These are phyloP conservation scores for Austrofundulus limnaeus DNA, from an alignment of 2,113 vertebrate genomes.

Conservation along the genomic window DNA sequence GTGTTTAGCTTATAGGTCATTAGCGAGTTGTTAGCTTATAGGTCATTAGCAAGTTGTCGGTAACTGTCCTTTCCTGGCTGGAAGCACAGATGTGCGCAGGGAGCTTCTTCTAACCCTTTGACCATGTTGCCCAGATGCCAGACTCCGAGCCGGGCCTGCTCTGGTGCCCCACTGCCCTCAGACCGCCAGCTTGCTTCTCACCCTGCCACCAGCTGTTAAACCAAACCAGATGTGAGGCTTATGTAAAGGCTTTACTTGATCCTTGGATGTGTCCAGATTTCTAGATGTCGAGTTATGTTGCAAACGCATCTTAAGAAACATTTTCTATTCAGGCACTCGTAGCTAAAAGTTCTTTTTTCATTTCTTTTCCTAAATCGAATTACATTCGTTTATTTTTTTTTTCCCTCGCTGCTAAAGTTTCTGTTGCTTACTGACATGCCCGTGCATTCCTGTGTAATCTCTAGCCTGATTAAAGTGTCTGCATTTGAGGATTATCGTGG, in stretches of 20 bases:
- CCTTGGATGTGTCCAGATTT: slow-evolving; percentile 8
- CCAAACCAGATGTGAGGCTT: slow-evolving; percentile 27
- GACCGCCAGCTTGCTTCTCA: slow-evolving; percentile 35
- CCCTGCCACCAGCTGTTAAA: slow-evolving; percentile 59
- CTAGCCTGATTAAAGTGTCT: slow-evolving; percentile 52
- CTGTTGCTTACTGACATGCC: slow-evolving; percentile 31
- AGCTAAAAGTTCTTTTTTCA: neutral
- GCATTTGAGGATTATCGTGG: slow-evolving; percentile 55
- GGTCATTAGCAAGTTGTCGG: slow-evolving; percentile 7
- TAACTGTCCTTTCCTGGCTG: slow-evolving; percentile 1
- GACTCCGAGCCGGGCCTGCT: slow-evolving; percentile 31
- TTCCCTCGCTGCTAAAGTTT: neutral
- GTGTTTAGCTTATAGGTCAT: slow-evolving; percentile 15
- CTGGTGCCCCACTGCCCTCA: slow-evolving; percentile 38
- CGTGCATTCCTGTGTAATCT: slow-evolving; percentile 60
- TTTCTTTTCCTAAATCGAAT: slow-evolving; percentile 4
- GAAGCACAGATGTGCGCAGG: slow-evolving; percentile 33
- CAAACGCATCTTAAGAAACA: neutral
- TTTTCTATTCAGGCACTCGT: neutral
- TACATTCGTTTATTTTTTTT: slow-evolving; percentile 6
- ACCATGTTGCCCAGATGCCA: slow-evolving; percentile 44
- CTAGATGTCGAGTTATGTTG: neutral
- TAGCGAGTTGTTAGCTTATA: slow-evolving; percentile 10
- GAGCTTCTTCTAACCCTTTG: slow-evolving; percentile 40
- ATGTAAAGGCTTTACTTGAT: slow-evolving; percentile 16